These are phyloP conservation scores for Mallateleia sp. DNA, from an alignment of 2,888 invertebrate species.

Conservation along the genomic window DNA sequence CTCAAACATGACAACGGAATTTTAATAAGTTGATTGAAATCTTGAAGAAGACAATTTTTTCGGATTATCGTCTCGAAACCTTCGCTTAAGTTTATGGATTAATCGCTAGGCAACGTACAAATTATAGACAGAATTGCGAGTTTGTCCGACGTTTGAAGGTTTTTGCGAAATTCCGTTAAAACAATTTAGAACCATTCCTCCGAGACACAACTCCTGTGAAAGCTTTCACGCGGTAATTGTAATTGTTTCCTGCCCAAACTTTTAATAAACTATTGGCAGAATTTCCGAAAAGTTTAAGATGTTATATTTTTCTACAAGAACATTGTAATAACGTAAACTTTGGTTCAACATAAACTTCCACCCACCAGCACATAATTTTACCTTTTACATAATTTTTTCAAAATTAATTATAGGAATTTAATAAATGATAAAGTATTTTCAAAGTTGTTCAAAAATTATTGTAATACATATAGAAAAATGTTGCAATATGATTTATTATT, in stretches of 20 bases:
- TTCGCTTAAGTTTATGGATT: conserved; percentile 25
- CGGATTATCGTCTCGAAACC: not conserved
- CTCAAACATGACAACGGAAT: no score
- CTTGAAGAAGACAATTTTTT: not conserved
- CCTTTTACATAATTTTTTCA: no score
- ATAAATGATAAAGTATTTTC: no score
- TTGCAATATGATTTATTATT: no score
- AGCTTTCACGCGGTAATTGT: conserved; percentile 31
- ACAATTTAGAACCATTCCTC: conserved; percentile 39
- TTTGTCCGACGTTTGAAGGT: conserved; percentile 45
- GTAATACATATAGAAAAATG: no score
- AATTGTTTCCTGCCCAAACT: conserved; percentile 46
- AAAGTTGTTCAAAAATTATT: no score
- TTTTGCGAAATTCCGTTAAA: conserved; percentile 47
- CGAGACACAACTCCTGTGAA: conserved; percentile 5
- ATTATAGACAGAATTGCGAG: conserved; percentile 12
- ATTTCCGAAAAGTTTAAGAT: conserved; percentile 33
- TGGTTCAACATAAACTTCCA: not conserved
- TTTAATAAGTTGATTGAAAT: no score
- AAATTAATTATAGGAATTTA: no score
- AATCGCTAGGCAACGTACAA: conserved; percentile 22
- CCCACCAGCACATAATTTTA: no score
- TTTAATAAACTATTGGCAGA: conserved; percentile 45
- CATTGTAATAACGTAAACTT: conserved; percentile 15
- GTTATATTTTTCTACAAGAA: conserved; percentile 15